Percentiles rank a stretch among this genome's conserved stretches.
These are phyloP conservation scores for Arctocebus calabarensis DNA, from an alignment of 2,797 vertebrate species.

Conservation along the genomic window DNA sequence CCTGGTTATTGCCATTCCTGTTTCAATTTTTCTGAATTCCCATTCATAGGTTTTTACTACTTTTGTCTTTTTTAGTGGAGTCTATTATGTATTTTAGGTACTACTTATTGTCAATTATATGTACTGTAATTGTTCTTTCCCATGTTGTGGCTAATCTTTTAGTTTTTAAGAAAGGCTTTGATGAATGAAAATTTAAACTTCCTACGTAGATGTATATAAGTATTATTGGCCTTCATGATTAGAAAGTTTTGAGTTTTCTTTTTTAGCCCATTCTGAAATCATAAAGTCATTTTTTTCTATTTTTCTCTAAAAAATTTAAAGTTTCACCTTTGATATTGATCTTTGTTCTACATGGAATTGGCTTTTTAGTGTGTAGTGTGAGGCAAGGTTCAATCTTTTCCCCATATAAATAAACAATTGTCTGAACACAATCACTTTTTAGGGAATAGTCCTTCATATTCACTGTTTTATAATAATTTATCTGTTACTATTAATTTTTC, in stretches of 20 bases:
- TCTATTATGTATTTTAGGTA: neutral
- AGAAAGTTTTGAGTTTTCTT: neutral
- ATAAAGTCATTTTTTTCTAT: neutral
- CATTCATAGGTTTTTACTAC: neutral
- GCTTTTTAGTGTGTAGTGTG: neutral
- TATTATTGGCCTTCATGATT: neutral
- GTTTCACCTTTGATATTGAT: neutral
- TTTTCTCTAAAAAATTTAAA: neutral
- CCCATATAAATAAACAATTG: neutral
- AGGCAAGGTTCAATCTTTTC: neutral
- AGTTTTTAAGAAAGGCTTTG: neutral
- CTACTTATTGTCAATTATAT: neutral
- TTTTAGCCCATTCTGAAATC: neutral
- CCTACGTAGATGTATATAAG: neutral
- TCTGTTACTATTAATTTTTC: neutral
- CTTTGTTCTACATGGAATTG: neutral
- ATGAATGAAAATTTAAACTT: neutral
- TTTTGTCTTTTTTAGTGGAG: slow-evolving; percentile 1
- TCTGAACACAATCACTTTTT: neutral
- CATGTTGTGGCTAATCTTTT: neutral
- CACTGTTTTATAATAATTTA: neutral
- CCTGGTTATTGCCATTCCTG: neutral
- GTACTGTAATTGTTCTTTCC: neutral
- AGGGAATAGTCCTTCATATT: neutral
- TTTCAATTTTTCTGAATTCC: neutral